phyloP scores from a whole-genome alignment of 2,113 vertebrate genomes.

The Xerus inauris region DNA sequence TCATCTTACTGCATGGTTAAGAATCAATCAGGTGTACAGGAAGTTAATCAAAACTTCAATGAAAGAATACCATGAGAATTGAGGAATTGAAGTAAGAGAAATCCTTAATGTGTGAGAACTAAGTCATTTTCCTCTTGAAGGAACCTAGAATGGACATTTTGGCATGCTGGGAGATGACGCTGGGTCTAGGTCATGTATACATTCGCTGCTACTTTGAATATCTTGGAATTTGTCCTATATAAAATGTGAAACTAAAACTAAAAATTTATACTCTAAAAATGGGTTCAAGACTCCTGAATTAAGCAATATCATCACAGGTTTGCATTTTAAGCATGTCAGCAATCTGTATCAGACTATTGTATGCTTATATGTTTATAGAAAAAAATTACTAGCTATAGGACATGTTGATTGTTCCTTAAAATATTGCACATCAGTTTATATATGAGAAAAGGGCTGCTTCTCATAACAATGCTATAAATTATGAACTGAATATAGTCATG shows the following conservation, averaged over 20 bases:
- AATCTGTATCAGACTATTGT: not conserved
- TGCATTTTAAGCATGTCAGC: not conserved
- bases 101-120: not conserved
- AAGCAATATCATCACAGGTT: not conserved
- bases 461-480: constrained; percentile 57
- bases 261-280: not conserved
- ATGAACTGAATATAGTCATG: not conserved
- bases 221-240: not conserved
- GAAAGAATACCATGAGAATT: not conserved
- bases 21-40: not conserved
- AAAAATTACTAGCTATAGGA: not conserved
- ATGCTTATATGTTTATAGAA: not conserved
- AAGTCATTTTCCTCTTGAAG: not conserved
- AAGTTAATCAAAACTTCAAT: not conserved
- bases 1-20: not conserved
- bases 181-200: not conserved
- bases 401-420: constrained; percentile 19
- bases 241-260: not conserved
- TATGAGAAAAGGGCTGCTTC: not conserved
- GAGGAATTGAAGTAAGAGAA: not conserved
- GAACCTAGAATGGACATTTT: not conserved
- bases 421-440: constrained; percentile 25
- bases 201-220: not conserved
- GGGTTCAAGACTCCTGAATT: not conserved
- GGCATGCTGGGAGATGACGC: not conserved